Evolutionary conservation across 23 tunicate genomes (phyloP).

Genomic region (Halocynthia aurantium): DNA sequence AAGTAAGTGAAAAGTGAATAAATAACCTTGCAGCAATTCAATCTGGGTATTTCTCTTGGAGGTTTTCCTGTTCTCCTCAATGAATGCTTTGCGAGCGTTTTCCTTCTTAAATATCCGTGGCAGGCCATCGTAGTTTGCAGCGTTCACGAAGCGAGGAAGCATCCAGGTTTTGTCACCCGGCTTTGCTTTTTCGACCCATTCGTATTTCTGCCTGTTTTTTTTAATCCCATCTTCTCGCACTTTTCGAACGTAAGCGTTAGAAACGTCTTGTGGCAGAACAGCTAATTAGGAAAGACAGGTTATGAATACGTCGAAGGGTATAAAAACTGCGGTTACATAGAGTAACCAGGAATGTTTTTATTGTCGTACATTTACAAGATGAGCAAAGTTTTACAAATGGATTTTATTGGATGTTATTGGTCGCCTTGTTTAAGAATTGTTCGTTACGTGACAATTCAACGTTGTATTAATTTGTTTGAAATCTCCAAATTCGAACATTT

Average conservation of each 20-base stretch:
- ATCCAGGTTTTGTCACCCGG: slow-evolving; percentile 8
- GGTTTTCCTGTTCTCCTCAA: neutral
- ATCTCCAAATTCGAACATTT: no score
- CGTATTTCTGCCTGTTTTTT: slow-evolving; percentile 5
- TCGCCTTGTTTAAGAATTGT: no score
- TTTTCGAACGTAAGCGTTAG: neutral
- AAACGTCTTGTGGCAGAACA: slow-evolving; percentile 23
- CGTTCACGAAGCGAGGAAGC: slow-evolving; percentile 26
- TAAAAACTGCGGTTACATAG: no score
- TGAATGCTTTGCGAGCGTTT: neutral
- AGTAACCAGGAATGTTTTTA: no score
- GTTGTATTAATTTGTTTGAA: no score
- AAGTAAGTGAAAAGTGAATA: no score
- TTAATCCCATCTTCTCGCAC: slow-evolving; percentile 12
- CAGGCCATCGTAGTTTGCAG: slow-evolving; percentile 1
- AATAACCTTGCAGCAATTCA: slow-evolving; percentile 15
- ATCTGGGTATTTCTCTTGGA: slow-evolving; percentile 10
- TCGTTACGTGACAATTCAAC: no score
- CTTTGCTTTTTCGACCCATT: slow-evolving; percentile 8
- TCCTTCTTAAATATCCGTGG: slow-evolving; percentile 28
- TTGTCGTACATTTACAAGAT: no score
- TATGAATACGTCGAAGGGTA: no score
- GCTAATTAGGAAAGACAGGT: slow-evolving; percentile 21
- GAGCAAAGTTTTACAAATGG: no score
- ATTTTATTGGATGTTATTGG: no score